Evolutionary conservation across 2,797 vertebrate species (phyloP), one percentile per base, ranked within the genome.

Genomic region (Nothura maculosa): DNA sequence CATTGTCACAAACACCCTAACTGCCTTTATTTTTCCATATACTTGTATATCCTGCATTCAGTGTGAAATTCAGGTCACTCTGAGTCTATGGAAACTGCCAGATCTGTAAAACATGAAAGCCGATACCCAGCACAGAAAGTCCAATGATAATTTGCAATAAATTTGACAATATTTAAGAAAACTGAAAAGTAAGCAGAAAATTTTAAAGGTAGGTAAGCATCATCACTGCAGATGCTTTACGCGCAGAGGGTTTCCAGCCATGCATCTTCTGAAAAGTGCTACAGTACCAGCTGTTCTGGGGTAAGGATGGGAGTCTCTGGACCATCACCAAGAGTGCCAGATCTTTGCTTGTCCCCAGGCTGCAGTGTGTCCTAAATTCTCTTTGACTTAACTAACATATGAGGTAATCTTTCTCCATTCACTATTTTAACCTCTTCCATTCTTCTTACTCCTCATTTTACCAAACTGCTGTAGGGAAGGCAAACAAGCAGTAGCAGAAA

Each of bases 401-500:
- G 45, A 68, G 34, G 2, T 2, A 3, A 5, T 17, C 21, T 73
- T 75, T 22, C 15, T 79, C 18, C 36, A 8, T 63, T 78, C 22
- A 21, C 2, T 2, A 3, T 27, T 43, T 89, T 69, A 57, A 34
- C 13, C 13, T 17, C 9, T 83, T 72, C 17, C 22, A 34, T 3
- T 42, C 15, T 34, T 64, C 40, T 1, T 21, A 34, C n/a, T 70
- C 40, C 80, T 89, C 24, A 2, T 47, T 50, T 70, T 52, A 42
- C 24, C 21, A 57, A 74, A 24, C 57, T 7, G 52, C 9, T 22
- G 20, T 27, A 63, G 24, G 70, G 5, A 22, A 0, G 1, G 14
- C 0, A 0, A n/a, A 80, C 73, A 77, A 76, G 2, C 0, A 1
- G 28, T 43, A 15, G 8, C 9, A 50, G 40, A 77, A 90, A 30